These are phyloP conservation scores for Leucophenga maculata DNA, from an alignment of 2,888 invertebrate species.

Conservation along the genomic window DNA sequence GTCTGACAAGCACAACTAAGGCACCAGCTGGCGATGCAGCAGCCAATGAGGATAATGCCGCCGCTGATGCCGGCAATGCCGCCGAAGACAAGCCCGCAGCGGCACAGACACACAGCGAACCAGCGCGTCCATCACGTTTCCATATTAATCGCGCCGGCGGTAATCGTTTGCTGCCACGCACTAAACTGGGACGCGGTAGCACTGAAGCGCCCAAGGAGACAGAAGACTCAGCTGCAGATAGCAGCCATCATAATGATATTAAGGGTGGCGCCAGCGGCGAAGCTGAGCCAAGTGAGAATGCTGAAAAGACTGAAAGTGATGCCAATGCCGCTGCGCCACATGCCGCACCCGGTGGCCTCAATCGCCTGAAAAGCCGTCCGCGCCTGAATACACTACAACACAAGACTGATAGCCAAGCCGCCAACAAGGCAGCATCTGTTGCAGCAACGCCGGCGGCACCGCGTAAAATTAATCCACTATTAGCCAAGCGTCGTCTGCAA, in stretches of 20 bases:
- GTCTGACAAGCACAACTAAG: constrained; percentile 60
- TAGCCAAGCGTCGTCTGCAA: constrained; percentile 68
- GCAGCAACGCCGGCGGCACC: constrained; percentile 50
- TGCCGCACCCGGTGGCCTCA: constrained; percentile 59
- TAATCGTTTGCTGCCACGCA: constrained; percentile 68
- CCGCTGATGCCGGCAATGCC: constrained; percentile 35
- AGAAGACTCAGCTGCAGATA: constrained; percentile 64
- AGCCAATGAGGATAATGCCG: constrained; percentile 43
- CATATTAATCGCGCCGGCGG: constrained; percentile 66
- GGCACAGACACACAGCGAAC: constrained; percentile 44
- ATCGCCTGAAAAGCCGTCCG: constrained; percentile 71
- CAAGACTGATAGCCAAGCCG: constrained; percentile 58
- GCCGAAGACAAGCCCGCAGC: constrained; percentile 57
- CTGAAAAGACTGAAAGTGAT: constrained; percentile 52
- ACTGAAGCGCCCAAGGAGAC: constrained; percentile 60
- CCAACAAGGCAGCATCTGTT: constrained; percentile 54
- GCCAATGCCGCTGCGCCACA: constrained; percentile 47
- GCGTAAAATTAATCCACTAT: constrained; percentile 70
- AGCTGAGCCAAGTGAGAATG: constrained; percentile 40
- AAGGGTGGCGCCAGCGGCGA: constrained; percentile 53
- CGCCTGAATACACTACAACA: constrained; percentile 63
- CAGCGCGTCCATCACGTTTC: constrained; percentile 67
- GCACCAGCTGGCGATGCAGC: constrained; percentile 50
- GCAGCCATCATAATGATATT: constrained; percentile 64
- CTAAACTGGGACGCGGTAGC: constrained; percentile 57